These are phyloP conservation scores for Spea multiplicata DNA, from an alignment of 2,113 vertebrate genomes.

Conservation along the genomic window DNA sequence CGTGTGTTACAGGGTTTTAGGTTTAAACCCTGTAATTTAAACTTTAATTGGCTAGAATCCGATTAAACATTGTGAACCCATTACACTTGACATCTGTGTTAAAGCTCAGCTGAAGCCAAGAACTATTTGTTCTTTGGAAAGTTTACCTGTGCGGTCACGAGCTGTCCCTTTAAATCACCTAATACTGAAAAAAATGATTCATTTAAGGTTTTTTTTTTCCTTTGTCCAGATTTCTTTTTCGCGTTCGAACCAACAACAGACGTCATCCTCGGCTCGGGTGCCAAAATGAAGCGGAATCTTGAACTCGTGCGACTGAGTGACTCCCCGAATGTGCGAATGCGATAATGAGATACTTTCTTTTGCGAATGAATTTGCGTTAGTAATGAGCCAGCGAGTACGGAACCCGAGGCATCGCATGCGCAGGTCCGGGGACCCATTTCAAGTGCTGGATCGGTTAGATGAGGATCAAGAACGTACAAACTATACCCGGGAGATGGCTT, in stretches of 20 bases:
- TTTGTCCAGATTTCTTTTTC: slow-evolving; percentile 8
- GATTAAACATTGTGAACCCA: too few relatives aligned
- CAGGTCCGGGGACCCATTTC: slow-evolving; percentile 55
- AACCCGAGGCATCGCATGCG: slow-evolving; percentile 41
- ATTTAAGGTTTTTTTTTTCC: background rate
- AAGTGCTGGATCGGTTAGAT: slow-evolving; percentile 62
- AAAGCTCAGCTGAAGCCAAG: too few relatives aligned
- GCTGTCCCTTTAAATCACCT: too few relatives aligned
- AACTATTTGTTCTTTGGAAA: too few relatives aligned
- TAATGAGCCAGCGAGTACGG: slow-evolving; percentile 55
- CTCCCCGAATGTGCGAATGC: slow-evolving; percentile 31
- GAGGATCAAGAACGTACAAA: slow-evolving; percentile 56
- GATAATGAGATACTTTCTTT: slow-evolving; percentile 63
- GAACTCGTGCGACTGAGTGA: slow-evolving; percentile 13
- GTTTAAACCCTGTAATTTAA: too few relatives aligned
- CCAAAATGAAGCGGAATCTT: slow-evolving; percentile 3
- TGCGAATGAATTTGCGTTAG: slow-evolving; percentile 59
- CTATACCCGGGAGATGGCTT: slow-evolving; percentile 8
- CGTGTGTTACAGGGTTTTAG: too few relatives aligned
- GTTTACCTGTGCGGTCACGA: too few relatives aligned
- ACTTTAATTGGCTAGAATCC: too few relatives aligned
- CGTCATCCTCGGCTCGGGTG: slow-evolving; percentile 17
- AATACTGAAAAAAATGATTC: background rate
- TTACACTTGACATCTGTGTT: too few relatives aligned
- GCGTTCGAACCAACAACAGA: slow-evolving; percentile 3